Evolutionary conservation across 1,140 invertebrate genomes (phyloP).

Genomic region (Homalodisca vitripennis): DNA sequence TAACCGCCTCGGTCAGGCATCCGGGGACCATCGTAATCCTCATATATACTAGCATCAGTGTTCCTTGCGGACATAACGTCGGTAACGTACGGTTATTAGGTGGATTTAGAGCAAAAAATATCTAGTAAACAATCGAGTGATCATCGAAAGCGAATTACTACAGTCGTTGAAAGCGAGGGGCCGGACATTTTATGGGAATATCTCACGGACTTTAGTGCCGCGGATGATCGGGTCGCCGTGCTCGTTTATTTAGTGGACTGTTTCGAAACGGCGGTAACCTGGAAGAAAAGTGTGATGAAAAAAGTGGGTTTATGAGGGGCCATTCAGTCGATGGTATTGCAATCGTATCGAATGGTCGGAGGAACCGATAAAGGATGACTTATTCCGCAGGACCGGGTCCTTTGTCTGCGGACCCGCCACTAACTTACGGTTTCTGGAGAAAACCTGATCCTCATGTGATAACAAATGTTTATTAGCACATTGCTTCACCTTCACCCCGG

Average conservation of each 20-base stretch:
- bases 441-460: conserved; percentile 5
- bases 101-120: conserved; percentile 4
- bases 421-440: too few species aligned
- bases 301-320: background rate
- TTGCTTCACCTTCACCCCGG: too few species aligned
- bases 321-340: conserved; percentile 3
- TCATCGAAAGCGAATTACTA: conserved; percentile 16
- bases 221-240: conserved; percentile 8
- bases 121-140: conserved; percentile 22
- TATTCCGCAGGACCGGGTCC: conserved; percentile 1
- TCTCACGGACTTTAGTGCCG: conserved; percentile 15
- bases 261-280: conserved; percentile 15
- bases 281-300: conserved; percentile 8
- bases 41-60: background rate
- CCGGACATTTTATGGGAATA: conserved; percentile 22
- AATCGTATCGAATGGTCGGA: background rate
- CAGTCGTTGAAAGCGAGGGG: conserved; percentile 10
- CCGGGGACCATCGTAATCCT: background rate
- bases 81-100: background rate
- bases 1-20: conserved; percentile 1
- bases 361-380: conserved; percentile 11
- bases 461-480: conserved; percentile 10
- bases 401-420: background rate
- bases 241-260: conserved; percentile 7
- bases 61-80: conserved; percentile 13